Evolutionary conservation across 2,888 invertebrate genomes (phyloP), one percentile per base, ranked within the genome.

Genomic region (Orchestes rusci): DNA sequence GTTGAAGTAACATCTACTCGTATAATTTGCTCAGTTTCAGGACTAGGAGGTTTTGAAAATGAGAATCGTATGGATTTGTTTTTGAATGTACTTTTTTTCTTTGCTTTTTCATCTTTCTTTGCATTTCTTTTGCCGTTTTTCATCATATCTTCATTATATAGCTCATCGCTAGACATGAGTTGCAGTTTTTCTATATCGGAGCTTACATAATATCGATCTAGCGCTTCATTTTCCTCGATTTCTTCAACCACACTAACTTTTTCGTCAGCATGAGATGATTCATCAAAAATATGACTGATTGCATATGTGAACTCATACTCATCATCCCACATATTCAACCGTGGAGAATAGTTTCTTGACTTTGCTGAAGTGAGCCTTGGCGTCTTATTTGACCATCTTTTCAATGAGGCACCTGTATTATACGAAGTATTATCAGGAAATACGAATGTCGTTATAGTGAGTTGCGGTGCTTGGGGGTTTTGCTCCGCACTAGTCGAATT

Each of bases 1-100:
- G 58, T 67, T 16, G 68, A 67, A 16, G 63, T 65, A 13, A 68
- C 64, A 50, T 68, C 68, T 8, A 68, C 67, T 39, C 68, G 56
- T 35, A 68, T 68, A 7, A 68, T 56, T 55, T 68, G 66, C 44
- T 64, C 61, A 1, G 67, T 68, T 50, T 65, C 59, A 3, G 68
- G 68, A 56, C 66, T 68, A 3, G 62, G 58, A 2, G 66, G 63
- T 43, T 61, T 65, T 3, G 67, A 66, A 43, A 66, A 50, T 15
- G 62, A 61, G 48, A 66, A 63, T 44, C 57, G 58, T 28, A 66
- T 60, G 1, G 56, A 61, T 50, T 63, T 65, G 10, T n/a, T n/a
- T 18, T 57, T 55, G 20, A 52, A 45, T 44, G 59, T 60, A 30
- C 54, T 46, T 32, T 51, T 55, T 32, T 46, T 51, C 34, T 53